phyloP scores from a whole-genome alignment of 2,113 vertebrate species.

The Chaetura pelagica region DNA sequence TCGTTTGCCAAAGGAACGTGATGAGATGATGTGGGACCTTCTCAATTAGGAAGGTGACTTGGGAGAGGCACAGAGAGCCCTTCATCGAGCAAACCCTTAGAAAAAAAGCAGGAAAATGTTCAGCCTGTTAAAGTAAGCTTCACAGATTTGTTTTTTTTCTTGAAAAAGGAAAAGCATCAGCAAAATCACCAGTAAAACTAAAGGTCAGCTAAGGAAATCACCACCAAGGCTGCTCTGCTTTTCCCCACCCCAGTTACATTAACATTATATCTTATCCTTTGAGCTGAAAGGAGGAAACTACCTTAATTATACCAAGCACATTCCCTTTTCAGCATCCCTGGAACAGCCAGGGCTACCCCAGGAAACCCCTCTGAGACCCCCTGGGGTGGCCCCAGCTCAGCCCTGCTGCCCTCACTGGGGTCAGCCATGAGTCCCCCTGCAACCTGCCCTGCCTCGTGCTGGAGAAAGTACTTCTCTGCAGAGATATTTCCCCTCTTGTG shows the following conservation, averaged over 20 bases:
- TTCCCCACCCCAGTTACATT: background rate
- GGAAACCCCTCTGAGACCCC: background rate
- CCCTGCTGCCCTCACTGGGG: background rate
- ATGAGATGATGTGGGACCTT: background rate
- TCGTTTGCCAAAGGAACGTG: background rate
- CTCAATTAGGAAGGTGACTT: background rate
- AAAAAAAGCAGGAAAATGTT: background rate
- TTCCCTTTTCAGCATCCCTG: background rate
- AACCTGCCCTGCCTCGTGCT: accelerated
- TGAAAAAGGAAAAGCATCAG: background rate
- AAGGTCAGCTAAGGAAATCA: background rate
- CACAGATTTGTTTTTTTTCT: background rate
- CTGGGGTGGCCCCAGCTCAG: background rate
- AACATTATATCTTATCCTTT: background rate
- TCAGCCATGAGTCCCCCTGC: background rate
- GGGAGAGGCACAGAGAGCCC: background rate
- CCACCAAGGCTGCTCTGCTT: background rate
- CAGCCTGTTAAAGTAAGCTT: background rate
- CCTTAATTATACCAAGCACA: background rate
- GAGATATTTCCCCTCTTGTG: background rate
- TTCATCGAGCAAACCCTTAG: background rate
- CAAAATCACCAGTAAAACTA: background rate
- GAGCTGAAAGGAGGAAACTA: background rate
- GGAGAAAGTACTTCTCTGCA: background rate
- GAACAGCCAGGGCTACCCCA: background rate